Base-by-base conservation (phyloP, 2,888 invertebrate genomes). In the Operophtera brumata region DNA sequence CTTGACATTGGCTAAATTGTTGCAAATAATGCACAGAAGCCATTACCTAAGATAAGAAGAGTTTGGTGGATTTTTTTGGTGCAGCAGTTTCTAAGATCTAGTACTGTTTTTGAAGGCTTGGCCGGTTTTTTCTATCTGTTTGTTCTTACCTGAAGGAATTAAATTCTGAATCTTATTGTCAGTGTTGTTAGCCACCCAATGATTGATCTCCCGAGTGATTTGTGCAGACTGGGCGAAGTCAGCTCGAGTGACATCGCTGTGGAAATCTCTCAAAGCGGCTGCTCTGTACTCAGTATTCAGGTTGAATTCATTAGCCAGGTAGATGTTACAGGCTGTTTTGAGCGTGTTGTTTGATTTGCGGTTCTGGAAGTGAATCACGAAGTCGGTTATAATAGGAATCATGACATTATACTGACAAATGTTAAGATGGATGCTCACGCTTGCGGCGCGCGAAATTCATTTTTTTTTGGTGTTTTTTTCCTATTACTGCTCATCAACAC, bases 171-270 rank as follows among this genome's bases (percentile, higher is more conserved):
- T 94, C 68, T 92, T 93, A 25, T 93, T 91, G 32, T 92, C 86
- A 0, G 97, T 96, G 46, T 93, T 81, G 6, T 88, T 81, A 45
- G 91, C 90, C 1, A 95, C 93, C 95, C 96, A 97, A 5, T 82
- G 71, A 73, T 97, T 97, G 46, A 97, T 94, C 12, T 73, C 74
- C 2, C 78, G 62, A 0, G 91, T 91, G 4, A 93, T 89, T 25
- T 75, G 73, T 0, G 81, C 64, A 1, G 92, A 71, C 9, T 84
- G 77, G 0, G 52, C 61, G 63, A 94, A 94, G 75, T 92, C 91
- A 0, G 91, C 77, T 0, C 77, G 72, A 0, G 91, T 87, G 0
- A 94, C 84, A 36, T 92, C 91, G n/a, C 93, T 81, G n/a, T 71
- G 74, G 65, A 93, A 93, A 40, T 90, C 77, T 11, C 79, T 75